These are phyloP conservation scores for Drosophila nr. fundita DNA, from an alignment of 2,888 invertebrate genomes.

Conservation along the genomic window DNA sequence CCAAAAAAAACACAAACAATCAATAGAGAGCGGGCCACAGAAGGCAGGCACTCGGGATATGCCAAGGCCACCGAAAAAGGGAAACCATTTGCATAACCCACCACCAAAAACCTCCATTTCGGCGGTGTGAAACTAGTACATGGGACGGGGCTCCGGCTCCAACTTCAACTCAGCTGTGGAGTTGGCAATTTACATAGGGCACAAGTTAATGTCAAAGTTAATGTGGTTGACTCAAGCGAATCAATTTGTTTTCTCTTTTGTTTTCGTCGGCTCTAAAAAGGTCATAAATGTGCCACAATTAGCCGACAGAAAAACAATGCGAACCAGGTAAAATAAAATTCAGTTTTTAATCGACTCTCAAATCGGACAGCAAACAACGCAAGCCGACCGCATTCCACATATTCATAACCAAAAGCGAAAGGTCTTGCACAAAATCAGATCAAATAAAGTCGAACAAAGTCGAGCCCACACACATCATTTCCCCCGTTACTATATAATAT, in stretches of 20 bases:
- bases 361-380: constrained; percentile 11
- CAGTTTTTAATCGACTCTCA: constrained; percentile 23
- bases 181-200: constrained; percentile 17
- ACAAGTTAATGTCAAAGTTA: constrained; percentile 10
- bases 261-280: constrained; percentile 30
- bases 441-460: not conserved
- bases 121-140: not conserved
- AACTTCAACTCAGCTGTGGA: constrained; percentile 2
- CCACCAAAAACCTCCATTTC: constrained; percentile 26
- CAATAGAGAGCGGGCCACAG: constrained; percentile 18
- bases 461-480: constrained; percentile 24
- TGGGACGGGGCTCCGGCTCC: not conserved
- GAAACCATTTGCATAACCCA: constrained; percentile 34
- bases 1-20: constrained; percentile 21
- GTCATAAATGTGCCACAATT: constrained; percentile 51
- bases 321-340: constrained; percentile 43
- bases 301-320: constrained; percentile 11
- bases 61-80: constrained; percentile 13
- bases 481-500: not conserved
- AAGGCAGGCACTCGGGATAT: constrained; percentile 10
- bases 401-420: constrained; percentile 45
- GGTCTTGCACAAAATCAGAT: constrained; percentile 20
- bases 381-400: constrained; percentile 6
- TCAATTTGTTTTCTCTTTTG: constrained; percentile 13
- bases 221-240: constrained; percentile 6